Evolutionary conservation across 1,140 invertebrate species (phyloP), one percentile per base, ranked within the genome.

Genomic region (Diorhabda elongata): DNA sequence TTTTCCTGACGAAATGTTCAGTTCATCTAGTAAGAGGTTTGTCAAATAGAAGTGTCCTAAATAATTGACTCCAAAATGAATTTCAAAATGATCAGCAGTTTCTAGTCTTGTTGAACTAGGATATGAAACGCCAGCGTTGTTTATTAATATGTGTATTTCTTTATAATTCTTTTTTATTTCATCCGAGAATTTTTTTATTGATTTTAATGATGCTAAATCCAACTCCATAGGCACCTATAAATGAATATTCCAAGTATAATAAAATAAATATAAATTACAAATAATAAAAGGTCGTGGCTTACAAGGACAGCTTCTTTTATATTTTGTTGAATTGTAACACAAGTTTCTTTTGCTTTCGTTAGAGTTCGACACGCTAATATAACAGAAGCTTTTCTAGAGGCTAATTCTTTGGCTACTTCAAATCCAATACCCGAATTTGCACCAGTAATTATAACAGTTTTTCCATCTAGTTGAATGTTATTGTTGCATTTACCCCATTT

Each of bases 1-100:
- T 85, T 69, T 52, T 52, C 57, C 26, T 11, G 47, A 56, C 5
- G 26, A 52, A 26, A 52, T 5, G 85, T 47, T 45, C 11, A 96
- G 79, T 26, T 85, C 80, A 8, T 92, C 88, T 44, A 93, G 74
- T 6, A 97, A 82, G 11, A 94, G 83, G 79, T 91, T 87, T 2
- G 92, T 96, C 2, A 97, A 81, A n/a, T 94, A 82, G 78, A 95
- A 96, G 77, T 95, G 94, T 9, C 91, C 91, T 56, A 94, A 83
- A 76, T 94, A 89, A 82, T 93, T 93, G 0, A 91, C 88, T 8
- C 89, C 91, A 80, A 93, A 88, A 80, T 93, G 90, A 59, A 89
- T 88, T 82, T 97, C 94, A 82, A 92, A 92, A 0, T 92, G 92
- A 82, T 96, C 93, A 74, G 86, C 82, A 1, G 92, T 95, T 61